A percentile compares a stretch with the other conserved stretches of the same genome.
These are phyloP conservation scores for Helicolenus hilgendorfi DNA, from an alignment of 2,797 vertebrate species.

Conservation along the genomic window DNA sequence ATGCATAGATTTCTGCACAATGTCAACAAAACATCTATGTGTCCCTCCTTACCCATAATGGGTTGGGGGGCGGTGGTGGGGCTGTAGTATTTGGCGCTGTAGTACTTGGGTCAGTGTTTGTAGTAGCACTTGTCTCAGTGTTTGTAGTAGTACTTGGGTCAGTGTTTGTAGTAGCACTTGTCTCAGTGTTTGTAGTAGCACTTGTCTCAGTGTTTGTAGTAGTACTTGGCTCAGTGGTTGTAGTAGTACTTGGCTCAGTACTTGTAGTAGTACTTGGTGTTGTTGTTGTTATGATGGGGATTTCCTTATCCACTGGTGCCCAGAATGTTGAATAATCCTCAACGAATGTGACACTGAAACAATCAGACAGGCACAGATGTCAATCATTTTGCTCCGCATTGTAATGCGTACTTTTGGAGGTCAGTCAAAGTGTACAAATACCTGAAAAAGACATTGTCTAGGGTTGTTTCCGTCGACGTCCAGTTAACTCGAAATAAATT, in stretches of 20 bases:
- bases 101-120: background rate
- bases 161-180: background rate
- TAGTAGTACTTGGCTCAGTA: background rate
- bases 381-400: background rate
- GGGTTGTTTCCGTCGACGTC: background rate
- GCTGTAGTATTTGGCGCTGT: background rate
- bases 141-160: background rate
- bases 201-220: background rate
- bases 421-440: background rate
- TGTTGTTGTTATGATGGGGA: background rate
- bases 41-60: background rate
- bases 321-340: fast-evolving
- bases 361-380: background rate
- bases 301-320: background rate
- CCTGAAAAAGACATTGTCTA: conserved; percentile 58
- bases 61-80: no score
- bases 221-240: background rate
- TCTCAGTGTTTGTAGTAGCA: background rate
- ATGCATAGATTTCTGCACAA: background rate
- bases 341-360: conserved; percentile 71
- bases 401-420: background rate
- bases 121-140: background rate
- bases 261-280: background rate
- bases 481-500: background rate
- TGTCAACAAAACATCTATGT: background rate